A percentile compares a stretch with the other conserved stretches of the same genome.
These are phyloP conservation scores for Sarcophaga bullata DNA, from an alignment of 1,140 invertebrate species.

Conservation along the genomic window DNA sequence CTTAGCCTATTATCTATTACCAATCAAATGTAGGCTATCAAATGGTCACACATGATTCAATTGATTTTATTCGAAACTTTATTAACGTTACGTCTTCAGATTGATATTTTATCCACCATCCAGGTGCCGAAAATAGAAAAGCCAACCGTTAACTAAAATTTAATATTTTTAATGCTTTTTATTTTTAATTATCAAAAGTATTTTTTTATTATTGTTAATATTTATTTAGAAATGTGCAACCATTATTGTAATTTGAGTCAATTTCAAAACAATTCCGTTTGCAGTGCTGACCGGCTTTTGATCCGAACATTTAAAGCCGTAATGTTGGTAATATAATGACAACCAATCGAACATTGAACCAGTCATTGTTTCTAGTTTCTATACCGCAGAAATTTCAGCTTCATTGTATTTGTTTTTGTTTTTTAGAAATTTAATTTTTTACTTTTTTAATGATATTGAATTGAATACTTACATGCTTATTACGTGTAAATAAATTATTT, in stretches of 20 bases:
- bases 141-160: no score
- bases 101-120: no score
- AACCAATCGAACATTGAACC: no score
- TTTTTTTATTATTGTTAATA: background rate
- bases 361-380: background rate
- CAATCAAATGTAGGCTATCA: no score
- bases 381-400: background rate
- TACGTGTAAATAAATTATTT: slow-evolving; percentile 4
- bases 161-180: no score
- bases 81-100: no score
- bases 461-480: background rate
- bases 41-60: no score
- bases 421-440: background rate
- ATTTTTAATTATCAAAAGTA: no score
- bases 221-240: background rate
- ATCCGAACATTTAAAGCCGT: background rate
- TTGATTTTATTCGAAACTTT: no score
- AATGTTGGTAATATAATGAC: background rate
- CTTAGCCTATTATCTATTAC: no score
- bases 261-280: background rate
- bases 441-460: background rate
- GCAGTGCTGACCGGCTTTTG: background rate
- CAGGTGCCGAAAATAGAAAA: no score
- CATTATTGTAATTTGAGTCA: background rate
- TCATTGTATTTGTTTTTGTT: background rate